Evolutionary conservation across 2,797 vertebrate species (phyloP), one percentile per base, ranked within the genome.

Genomic region (Pseudochromis fuscus): DNA sequence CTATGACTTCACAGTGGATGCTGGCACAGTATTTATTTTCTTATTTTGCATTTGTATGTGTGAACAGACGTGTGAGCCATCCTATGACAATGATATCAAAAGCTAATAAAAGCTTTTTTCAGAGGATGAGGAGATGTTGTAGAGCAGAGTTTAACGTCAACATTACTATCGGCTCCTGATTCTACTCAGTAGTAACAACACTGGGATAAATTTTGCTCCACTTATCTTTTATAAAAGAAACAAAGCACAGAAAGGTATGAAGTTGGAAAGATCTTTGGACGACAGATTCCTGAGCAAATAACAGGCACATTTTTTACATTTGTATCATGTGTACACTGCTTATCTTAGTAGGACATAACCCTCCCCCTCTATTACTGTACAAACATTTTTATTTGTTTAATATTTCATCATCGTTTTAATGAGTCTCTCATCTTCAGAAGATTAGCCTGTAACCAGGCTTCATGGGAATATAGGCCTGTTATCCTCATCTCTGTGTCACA

Each of bases 401-500:
- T 40, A n/a, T 40, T 40, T 40, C 16, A 7, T 40, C 18, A 27
- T 72, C 1, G 2, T 37, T 76, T 25, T 31, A 52, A 55, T 46
- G 23, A 59, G 21, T 48, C 28, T 61, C 19, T 66, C 0, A 51
- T 42, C 9, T 67, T 42, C 7, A n/a, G 19, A 42, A 42, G n/a
- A 42, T n/a, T 19, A 42, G 18, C 40, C 18, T 40, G n/a, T n/a
- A 13, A 31, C 16, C 0, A 1, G 66, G 23, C 30, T 25, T 70
- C 31, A 27, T 18, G 1, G 40, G 45, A 64, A 35, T 30, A 33
- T 51, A 52, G 23, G 48, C 40, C 30, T 38, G 27, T 60, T 31
- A 49, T 56, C 55, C 4, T 67, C 31, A 19, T 72, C 48, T 44
- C 50, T 77, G 25, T n/a, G 66, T 82, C 64, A 33, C 57, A 31